A percentile compares a stretch with the other conserved stretches of the same genome.
phyloP scores from a whole-genome alignment of 2,888 invertebrate species.

The Pecten maximus region DNA sequence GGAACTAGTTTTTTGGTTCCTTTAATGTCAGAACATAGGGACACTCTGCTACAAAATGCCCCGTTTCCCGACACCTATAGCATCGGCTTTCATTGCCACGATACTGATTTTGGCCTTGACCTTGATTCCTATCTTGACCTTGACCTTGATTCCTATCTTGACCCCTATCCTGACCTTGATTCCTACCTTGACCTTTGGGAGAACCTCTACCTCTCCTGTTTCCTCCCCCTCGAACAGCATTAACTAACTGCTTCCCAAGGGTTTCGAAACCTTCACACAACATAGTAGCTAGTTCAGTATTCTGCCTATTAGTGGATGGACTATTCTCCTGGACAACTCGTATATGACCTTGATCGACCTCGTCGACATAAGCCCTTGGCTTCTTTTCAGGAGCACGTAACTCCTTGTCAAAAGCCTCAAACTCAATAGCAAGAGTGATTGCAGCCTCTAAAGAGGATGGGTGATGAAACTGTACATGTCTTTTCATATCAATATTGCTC shows the following conservation, averaged over 20 bases:
- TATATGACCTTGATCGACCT: neutral
- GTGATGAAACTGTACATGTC: neutral
- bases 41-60: neutral
- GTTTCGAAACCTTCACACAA: neutral
- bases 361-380: neutral
- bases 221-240: neutral
- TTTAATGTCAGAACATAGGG: neutral
- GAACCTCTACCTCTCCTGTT: neutral
- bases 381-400: neutral
- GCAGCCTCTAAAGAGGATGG: too few relatives aligned
- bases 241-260: neutral
- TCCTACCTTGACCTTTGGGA: neutral
- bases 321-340: neutral
- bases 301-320: neutral
- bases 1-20: neutral
- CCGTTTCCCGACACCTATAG: neutral
- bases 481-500: neutral
- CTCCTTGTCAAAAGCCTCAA: neutral
- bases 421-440: neutral
- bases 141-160: too few relatives aligned
- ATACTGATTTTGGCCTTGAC: too few relatives aligned
- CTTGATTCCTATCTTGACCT: too few relatives aligned
- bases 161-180: too few relatives aligned
- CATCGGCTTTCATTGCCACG: neutral
- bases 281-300: neutral